Conservation (phyloP, 1,140 invertebrate species). For the Zaprionus inermis region DNA sequence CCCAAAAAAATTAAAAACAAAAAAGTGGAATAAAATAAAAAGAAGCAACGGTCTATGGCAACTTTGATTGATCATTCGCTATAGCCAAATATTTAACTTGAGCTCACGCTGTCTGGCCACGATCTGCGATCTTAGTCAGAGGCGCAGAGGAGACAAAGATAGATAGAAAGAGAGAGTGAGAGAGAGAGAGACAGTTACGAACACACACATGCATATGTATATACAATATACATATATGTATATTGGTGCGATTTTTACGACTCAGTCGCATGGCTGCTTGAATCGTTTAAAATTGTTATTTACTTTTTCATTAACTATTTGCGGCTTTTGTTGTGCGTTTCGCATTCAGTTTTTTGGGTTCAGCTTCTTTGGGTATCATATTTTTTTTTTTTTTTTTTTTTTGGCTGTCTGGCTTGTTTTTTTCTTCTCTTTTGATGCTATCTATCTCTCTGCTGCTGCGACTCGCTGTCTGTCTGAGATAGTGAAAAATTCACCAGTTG, state of each 20-base stretch:
- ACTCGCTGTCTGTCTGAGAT: conserved; percentile 21
- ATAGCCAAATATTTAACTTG: conserved; percentile 66
- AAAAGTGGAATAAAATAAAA: neutral
- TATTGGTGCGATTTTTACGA: conserved; percentile 36
- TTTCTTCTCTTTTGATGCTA: conserved; percentile 4
- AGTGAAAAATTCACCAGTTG: conserved; percentile 6
- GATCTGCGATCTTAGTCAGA: conserved; percentile 54
- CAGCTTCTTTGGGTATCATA: conserved; percentile 14
- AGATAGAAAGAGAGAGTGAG: conserved; percentile 7
- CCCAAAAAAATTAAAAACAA: conserved; percentile 10
- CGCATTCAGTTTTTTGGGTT: conserved; percentile 34
- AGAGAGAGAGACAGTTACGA: neutral
- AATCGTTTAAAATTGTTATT: conserved; percentile 63
- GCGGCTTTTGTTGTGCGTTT: conserved; percentile 61
- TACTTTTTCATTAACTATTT: conserved; percentile 80
- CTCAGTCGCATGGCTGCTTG: conserved; percentile 44
- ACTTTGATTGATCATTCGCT: conserved; percentile 76
- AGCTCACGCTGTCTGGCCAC: conserved; percentile 61
- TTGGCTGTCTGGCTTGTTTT: conserved; percentile 36
- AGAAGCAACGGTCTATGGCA: conserved; percentile 28
- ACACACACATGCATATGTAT: conserved; percentile 3
- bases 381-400: conserved; percentile 43
- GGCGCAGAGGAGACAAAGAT: neutral
- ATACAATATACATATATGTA: neutral
- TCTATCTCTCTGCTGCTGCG: conserved; percentile 11